Evolutionary conservation across 1,140 invertebrate species (phyloP), one percentile per base, ranked within the genome.

Genomic region (Plodia interpunctella): DNA sequence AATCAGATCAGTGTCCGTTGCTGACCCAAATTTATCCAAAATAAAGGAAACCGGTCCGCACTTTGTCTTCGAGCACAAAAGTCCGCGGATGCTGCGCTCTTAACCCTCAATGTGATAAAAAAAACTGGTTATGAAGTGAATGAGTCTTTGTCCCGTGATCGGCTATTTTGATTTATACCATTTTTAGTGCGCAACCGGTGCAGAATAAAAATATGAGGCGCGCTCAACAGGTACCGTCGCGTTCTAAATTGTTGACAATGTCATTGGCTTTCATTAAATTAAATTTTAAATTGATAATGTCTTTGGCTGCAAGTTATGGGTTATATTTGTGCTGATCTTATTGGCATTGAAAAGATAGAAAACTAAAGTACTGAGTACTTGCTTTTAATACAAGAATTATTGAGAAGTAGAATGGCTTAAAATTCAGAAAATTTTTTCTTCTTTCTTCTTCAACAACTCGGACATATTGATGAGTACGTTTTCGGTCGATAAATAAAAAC

Each of bases 141-240:
- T 84, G 76, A 76, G 76, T 78, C 76, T 84, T 88, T 85, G 85
- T 83, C 57, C 67, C 55, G 61, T 73, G 77, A 87, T 88, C 82
- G 80, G 82, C 81, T 87, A 87, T 84, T 87, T 85, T 88, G 83
- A 88, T 88, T 88, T 88, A 88, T 88, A 82, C 76, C 79, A 87
- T 87, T 88, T 88, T 88, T 88, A 86, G 78, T 80, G 68, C 74
- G 66, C 68, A 75, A 69, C 59, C 66, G 59, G 68, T 65, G 73
- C 69, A 71, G 70, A 74, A 81, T 80, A 85, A 87, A 87, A 85
- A 85, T 80, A 80, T 72, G 76, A 76, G 57, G 64, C 68, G 61
- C 62, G 73, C 64, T 88, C 85, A 88, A 86, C 85, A 88, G 83
- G 85, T 88, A 88, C 76, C 55, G 69, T 69, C 57, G 68, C 38